Conservation (phyloP, 2,113 vertebrate species). For the Microtus ochrogaster region DNA sequence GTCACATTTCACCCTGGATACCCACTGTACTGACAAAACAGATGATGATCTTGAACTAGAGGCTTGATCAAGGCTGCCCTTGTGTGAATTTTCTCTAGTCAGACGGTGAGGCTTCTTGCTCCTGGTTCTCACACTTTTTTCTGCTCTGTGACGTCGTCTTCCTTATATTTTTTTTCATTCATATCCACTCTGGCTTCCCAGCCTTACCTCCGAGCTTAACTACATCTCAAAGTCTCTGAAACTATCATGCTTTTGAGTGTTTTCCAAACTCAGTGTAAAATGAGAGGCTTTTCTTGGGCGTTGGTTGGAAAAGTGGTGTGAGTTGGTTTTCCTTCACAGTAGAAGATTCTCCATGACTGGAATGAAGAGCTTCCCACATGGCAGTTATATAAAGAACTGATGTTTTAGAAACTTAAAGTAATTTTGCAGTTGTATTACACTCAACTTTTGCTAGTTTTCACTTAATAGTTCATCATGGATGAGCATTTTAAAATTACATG, state of each 20-base stretch:
- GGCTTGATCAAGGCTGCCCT: not conserved
- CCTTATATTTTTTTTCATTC: not conserved
- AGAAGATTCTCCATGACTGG: constrained; percentile 56
- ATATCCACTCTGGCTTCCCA: not conserved
- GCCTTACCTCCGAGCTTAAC: not conserved
- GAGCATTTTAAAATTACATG: constrained; percentile 63
- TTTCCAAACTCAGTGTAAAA: not conserved
- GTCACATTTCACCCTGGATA: not conserved
- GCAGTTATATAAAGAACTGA: constrained; percentile 69
- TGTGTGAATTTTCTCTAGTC: not conserved
- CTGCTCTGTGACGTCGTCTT: not conserved
- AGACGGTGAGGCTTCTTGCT: not conserved
- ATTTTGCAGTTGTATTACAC: constrained; percentile 70
- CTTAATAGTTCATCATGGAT: constrained; percentile 40
- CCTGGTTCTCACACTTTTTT: not conserved
- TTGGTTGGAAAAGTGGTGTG: not conserved
- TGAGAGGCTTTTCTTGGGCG: constrained; percentile 29
- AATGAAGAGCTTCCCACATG: constrained; percentile 55
- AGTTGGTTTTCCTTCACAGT: constrained; percentile 10
- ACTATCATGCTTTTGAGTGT: not conserved
- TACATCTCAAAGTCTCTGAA: not conserved
- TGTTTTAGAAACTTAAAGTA: constrained; percentile 57
- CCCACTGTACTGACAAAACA: not conserved
- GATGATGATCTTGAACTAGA: not conserved
- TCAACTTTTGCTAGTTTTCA: constrained; percentile 70